A percentile compares a stretch with the other conserved stretches of the same genome.
These are phyloP conservation scores for Onchidella celtica DNA, from an alignment of 2,888 invertebrate species.

Conservation along the genomic window DNA sequence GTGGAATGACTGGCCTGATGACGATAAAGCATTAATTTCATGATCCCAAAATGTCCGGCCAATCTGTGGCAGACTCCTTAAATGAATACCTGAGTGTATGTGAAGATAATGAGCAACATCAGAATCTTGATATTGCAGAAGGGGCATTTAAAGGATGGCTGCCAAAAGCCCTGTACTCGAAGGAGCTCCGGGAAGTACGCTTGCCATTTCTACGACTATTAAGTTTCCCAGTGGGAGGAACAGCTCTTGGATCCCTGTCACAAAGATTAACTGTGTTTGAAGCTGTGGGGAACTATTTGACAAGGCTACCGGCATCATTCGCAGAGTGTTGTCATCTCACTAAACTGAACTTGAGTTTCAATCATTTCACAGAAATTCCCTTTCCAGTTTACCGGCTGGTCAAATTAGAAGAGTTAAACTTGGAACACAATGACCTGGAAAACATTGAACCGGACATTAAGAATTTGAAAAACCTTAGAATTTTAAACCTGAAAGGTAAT, in stretches of 20 bases:
- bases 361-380: conserved; percentile 67
- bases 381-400: conserved; percentile 63
- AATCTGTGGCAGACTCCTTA: conserved; percentile 56
- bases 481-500: conserved; percentile 69
- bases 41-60: neutral
- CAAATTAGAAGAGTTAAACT: conserved; percentile 62
- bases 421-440: conserved; percentile 69
- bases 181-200: conserved; percentile 62
- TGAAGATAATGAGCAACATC: conserved; percentile 55
- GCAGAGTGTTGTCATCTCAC: conserved; percentile 64
- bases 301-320: conserved; percentile 67
- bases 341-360: conserved; percentile 69
- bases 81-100: conserved; percentile 62
- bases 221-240: conserved; percentile 73
- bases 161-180: conserved; percentile 67
- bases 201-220: conserved; percentile 71
- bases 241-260: conserved; percentile 66
- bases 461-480: conserved; percentile 62
- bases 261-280: conserved; percentile 65
- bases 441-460: conserved; percentile 62
- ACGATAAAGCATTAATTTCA: too few relatives aligned
- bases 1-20: too few relatives aligned
- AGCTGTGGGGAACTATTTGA: conserved; percentile 70
- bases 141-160: conserved; percentile 74
- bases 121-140: conserved; percentile 65